Evolutionary conservation across 2,888 invertebrate species (phyloP), one percentile per base, ranked within the genome.

Genomic region (Empis stercorea): DNA sequence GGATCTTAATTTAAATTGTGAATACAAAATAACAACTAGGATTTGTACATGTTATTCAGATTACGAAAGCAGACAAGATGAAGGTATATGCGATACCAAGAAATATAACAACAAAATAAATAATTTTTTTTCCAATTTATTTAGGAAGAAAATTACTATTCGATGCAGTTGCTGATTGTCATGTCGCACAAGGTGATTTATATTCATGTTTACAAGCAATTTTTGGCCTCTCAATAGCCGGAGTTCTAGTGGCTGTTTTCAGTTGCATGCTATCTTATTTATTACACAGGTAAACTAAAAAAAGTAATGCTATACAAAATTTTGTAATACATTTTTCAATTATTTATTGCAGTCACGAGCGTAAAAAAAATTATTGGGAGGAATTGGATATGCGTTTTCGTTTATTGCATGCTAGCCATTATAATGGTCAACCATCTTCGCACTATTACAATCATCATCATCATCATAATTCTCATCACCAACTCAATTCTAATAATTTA

Each of bases 121-220:
- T 10, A 27, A 27, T 27, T 27, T 7, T 6, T 27, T 27, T 27
- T 34, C 34, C n/a, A n/a, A 13, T n/a, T 13, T 11, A 13, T 11
- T 40, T 40, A 40, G 40, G 2, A 10, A 13, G 27, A 27, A 27
- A 40, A 27, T 14, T 40, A 27, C 11, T 40, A 27, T 40, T 40
- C 10, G 27, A 40, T 23, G 40, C 40, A 7, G 27, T n/a, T 1
- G 23, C n/a, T n/a, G 40, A 40, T 23, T 40, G 40, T 27, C 20
- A 27, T 23, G 40, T 40, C 6, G 40, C 40, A 4, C 40, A 40
- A 40, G 40, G 40, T 40, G 40, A 40, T 40, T 14, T 40, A 3
- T 40, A 40, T 27, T 40, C 40, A n/a, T 40, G 40, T 40, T 27
- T 40, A 14, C 40, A 40, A 27, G 40, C 40, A 10, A 40, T 40